Conservation (phyloP, 2,113 vertebrate genomes). For the Pelusios castaneus region DNA sequence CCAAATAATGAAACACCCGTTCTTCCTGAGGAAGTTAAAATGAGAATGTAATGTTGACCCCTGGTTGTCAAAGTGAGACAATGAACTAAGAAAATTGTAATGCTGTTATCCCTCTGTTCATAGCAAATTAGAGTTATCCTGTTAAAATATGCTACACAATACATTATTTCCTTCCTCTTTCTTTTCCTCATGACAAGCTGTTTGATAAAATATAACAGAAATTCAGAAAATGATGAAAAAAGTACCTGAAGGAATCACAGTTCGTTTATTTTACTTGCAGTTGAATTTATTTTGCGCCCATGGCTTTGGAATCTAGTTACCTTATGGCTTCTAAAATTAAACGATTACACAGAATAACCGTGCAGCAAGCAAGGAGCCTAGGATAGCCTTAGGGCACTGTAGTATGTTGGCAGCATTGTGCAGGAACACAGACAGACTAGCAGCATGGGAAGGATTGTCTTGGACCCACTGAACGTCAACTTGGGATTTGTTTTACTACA, state of each 20-base stretch:
- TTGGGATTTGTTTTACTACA: no score
- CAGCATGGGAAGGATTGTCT: background rate
- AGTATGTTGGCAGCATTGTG: background rate
- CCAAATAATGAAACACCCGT: background rate
- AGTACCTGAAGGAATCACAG: background rate
- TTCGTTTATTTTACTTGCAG: background rate
- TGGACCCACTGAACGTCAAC: no score
- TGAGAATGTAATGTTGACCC: background rate
- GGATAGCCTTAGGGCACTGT: background rate
- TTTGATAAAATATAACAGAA: background rate
- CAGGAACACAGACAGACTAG: background rate
- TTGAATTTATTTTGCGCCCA: background rate
- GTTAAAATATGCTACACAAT: background rate
- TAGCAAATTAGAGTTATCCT: background rate
- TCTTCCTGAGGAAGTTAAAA: background rate
- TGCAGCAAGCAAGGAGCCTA: background rate
- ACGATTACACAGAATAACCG: background rate
- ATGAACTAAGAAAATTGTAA: background rate
- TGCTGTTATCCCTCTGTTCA: background rate
- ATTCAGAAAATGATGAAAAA: background rate
- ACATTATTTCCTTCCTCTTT: background rate
- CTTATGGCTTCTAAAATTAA: background rate
- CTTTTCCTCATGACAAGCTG: background rate
- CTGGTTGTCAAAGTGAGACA: background rate
- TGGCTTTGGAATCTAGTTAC: background rate